These are phyloP conservation scores for Meriones psammophilus DNA, from an alignment of 2,797 vertebrate genomes.

Conservation along the genomic window DNA sequence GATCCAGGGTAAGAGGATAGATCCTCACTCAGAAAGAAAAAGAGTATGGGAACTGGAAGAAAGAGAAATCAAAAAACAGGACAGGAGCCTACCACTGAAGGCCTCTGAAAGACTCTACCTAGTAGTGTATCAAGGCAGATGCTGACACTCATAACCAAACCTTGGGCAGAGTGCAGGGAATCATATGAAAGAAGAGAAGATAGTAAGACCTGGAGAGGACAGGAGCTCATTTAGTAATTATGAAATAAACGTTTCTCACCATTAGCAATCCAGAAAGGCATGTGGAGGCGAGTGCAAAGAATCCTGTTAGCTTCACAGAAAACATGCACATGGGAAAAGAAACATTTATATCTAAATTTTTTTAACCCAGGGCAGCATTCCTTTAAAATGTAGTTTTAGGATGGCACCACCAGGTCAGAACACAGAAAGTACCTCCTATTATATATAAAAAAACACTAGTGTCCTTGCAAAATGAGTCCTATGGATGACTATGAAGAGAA, in stretches of 20 bases:
- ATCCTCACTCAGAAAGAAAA: too few relatives aligned
- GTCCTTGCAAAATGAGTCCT: background rate
- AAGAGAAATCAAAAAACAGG: too few relatives aligned
- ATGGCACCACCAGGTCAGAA: background rate
- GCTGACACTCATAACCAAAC: too few relatives aligned
- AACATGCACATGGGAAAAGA: background rate
- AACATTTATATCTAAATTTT: background rate
- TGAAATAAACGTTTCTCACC: background rate
- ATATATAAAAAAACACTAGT: background rate
- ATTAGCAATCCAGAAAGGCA: background rate
- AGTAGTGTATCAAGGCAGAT: too few relatives aligned
- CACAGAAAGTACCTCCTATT: background rate
- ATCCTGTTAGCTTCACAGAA: background rate
- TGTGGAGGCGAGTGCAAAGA: background rate
- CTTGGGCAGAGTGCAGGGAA: too few relatives aligned
- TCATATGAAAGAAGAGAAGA: too few relatives aligned
- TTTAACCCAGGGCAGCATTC: background rate
- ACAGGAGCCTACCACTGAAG: too few relatives aligned
- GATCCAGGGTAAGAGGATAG: too few relatives aligned
- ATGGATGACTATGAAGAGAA: fast-evolving
- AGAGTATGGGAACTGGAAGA: too few relatives aligned
- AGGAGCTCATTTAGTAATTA: constrained; percentile 12
- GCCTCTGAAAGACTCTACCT: too few relatives aligned
- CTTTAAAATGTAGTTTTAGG: background rate
- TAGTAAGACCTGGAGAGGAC: too few relatives aligned